Evolutionary conservation across 2,113 vertebrate genomes (phyloP), one percentile per base, ranked within the genome.

Genomic region (Oreochromis spilurus): DNA sequence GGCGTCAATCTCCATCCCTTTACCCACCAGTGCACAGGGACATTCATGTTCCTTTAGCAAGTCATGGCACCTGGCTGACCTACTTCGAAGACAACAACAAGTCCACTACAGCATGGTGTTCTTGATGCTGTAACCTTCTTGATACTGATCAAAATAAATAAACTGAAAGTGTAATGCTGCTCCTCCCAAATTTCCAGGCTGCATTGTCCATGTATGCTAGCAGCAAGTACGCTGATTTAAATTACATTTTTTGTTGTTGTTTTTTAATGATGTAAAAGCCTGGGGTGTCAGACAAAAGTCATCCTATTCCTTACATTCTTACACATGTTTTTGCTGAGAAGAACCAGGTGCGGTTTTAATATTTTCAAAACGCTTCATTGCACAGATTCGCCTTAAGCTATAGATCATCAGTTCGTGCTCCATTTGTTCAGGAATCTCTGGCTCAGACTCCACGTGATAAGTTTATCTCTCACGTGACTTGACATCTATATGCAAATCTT

Each of bases 301-400:
- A 19, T n/a, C 80, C 88, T 93, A 83, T 93, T 93, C 92, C 84
- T 83, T 77, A 57, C 88, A 93, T 96, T 92, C 90, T 81, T 87
- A 62, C 89, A 90, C 70, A 90, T 95, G 93, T 89, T 93, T 92
- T 82, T 84, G 48, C 82, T 95, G 85, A 96, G 86, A 60, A 86
- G 83, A 95, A 91, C 81, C 93, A 94, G 91, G 88, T 94, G 93
- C 83, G 43, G 55, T 77, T 83, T 78, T 40, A 78, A 92, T 88
- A 80, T 89, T 90, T 88, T 91, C 86, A 83, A 92, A 90, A 90
- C 52, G 86, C 88, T 84, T 84, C 87, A 88, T 87, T 88, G 57
- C 36, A 84, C 88, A 90, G 43, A 84, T 88, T 89, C 72, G 85
- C 93, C 90, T 83, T 2, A 31, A 91, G 90, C 55, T 87, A 91